Evolutionary conservation across 1,140 invertebrate species (phyloP).

Genomic region (Drosophila persimilis): DNA sequence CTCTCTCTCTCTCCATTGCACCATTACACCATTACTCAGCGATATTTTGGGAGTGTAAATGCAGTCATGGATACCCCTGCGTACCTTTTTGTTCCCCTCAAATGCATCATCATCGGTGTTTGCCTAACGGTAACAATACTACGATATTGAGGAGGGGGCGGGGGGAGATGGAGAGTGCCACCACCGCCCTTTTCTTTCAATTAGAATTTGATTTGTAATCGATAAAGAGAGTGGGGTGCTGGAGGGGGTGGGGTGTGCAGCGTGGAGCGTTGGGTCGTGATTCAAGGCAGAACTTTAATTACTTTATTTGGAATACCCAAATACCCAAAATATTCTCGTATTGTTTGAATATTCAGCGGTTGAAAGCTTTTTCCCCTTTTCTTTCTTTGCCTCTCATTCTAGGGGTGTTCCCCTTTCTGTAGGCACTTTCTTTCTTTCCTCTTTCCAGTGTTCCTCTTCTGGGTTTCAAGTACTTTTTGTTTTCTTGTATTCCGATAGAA

Average conservation of each 20-base stretch:
- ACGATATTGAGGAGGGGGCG: slow-evolving; percentile 1
- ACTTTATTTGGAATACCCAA: slow-evolving; percentile 27
- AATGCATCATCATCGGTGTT: slow-evolving; percentile 34
- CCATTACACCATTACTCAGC: slow-evolving; percentile 36
- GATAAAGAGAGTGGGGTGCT: slow-evolving; percentile 2
- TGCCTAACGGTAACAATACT: slow-evolving; percentile 24
- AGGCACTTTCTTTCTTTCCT: too few relatives aligned
- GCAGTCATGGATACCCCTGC: slow-evolving; percentile 46
- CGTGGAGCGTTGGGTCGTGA: too few relatives aligned
- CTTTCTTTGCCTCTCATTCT: background rate
- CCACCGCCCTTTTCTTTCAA: slow-evolving; percentile 16
- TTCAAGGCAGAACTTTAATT: slow-evolving; percentile 29
- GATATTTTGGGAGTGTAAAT: slow-evolving; percentile 38
- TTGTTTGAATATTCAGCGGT: too few relatives aligned
- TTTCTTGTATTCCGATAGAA: too few relatives aligned
- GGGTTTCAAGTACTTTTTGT: too few relatives aligned
- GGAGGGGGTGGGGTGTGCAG: background rate
- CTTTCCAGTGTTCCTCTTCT: too few relatives aligned
- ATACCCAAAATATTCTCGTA: too few relatives aligned
- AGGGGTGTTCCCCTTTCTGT: too few relatives aligned
- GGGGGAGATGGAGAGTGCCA: background rate
- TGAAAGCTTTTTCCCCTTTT: too few relatives aligned
- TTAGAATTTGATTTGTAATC: slow-evolving; percentile 34
- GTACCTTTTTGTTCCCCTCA: slow-evolving; percentile 18
- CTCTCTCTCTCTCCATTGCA: too few relatives aligned